phyloP scores from a whole-genome alignment of 2,113 vertebrate genomes.

The Corvus hawaiiensis region DNA sequence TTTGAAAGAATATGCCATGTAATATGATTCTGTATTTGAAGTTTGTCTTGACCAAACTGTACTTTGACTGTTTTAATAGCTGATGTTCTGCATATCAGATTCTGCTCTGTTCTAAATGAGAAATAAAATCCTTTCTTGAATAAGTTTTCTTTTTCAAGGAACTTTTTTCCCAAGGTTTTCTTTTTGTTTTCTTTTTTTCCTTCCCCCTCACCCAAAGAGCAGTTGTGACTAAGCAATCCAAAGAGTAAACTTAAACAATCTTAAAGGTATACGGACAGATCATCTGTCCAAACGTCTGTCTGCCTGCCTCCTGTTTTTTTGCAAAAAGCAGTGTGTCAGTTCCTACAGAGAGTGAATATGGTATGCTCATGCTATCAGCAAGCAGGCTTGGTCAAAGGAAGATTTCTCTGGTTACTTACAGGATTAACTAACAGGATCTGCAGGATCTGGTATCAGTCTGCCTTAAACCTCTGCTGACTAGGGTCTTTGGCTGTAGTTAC shows the following conservation, averaged over 20 bases:
- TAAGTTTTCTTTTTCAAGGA: not conserved
- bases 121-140: not conserved
- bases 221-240: not conserved
- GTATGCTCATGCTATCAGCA: not conserved
- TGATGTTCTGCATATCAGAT: not conserved
- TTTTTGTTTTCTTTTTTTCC: not conserved
- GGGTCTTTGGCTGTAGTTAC: not conserved
- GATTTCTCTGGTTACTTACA: not conserved
- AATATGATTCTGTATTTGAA: not conserved
- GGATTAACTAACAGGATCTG: not conserved
- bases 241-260: not conserved
- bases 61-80: not conserved
- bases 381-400: not conserved
- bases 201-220: not conserved
- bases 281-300: not conserved
- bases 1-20: not conserved
- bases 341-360: not conserved
- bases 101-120: not conserved
- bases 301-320: not conserved
- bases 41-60: not conserved
- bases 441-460: not conserved
- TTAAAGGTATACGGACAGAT: not conserved
- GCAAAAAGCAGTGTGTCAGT: not conserved
- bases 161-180: rapidly evolving
- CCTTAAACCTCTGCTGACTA: not conserved